Base-by-base conservation (phyloP, 2,113 vertebrate species). In the Pseudolaguvia tuberculata region DNA sequence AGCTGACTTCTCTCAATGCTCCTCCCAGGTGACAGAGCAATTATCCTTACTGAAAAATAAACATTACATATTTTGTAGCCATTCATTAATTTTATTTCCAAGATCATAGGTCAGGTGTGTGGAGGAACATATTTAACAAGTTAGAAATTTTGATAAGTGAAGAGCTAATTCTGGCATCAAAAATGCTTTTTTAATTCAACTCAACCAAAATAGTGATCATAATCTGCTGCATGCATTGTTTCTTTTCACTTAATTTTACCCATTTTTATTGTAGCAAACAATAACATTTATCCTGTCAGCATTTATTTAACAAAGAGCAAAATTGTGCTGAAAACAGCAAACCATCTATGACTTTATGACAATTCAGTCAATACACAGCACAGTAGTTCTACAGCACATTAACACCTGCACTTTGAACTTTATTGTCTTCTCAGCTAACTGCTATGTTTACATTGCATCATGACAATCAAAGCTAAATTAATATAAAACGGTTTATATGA, bases 361-460 rank as follows among this genome's bases (percentile, higher is more conserved):
- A 53, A 12, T 55, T 53, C 3, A 75, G 52, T 59, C 62, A 74
- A 74, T 55, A 21, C 74, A 20, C 56, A 70, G 12, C 48, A 47
- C 56, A 48, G 9, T 62, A 31, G 53, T 62, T 74, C 74, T 45
- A 75, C 23, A 55, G 72, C n/a, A 61, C 57, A 59, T 29, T 51
- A 65, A 71, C 78, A 68, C 72, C 72, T 72, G 73, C 14, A 72
- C 76, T 63, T 51, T 76, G 20, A 57, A 23, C 25, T 18, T 67
- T 25, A 68, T 51, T 31, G 23, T 51, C 17, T 62, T 39, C 11
- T n/a, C 12, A 20, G 3, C 15, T 51, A 51, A 31, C 47, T 51
- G 47, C 25, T 53, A 53, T 65, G 9, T 23, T 63, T 23, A 65
- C 13, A 65, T 47, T 6, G 12, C 18, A 7, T 15, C 14, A 65